These are phyloP conservation scores for Micrastur ruficollis DNA, from an alignment of 2,797 vertebrate genomes.

Conservation along the genomic window DNA sequence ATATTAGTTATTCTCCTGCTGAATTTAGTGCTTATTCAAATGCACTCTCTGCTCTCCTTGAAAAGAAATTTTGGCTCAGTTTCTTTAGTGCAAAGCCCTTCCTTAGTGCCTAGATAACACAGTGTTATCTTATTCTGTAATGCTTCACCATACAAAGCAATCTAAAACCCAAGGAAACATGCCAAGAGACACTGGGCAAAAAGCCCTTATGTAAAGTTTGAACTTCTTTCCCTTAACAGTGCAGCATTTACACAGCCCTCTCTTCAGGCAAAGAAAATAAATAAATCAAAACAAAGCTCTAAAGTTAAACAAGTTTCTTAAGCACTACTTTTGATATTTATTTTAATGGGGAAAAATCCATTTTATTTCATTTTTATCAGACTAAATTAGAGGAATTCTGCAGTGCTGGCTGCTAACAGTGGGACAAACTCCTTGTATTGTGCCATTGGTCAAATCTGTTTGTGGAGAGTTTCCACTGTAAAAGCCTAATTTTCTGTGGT, in stretches of 20 bases:
- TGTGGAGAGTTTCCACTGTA: neutral
- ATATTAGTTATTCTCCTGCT: slow-evolving; percentile 46
- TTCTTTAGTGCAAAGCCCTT: slow-evolving; percentile 5
- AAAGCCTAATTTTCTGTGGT: neutral
- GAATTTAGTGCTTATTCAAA: slow-evolving; percentile 56
- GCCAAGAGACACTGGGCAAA: slow-evolving; percentile 43
- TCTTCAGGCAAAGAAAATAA: slow-evolving; percentile 43
- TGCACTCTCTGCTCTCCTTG: slow-evolving; percentile 11
- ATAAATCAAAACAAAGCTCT: slow-evolving; percentile 29
- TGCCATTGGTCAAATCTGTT: neutral
- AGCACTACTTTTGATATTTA: neutral
- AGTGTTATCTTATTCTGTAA: slow-evolving; percentile 50
- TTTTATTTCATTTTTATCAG: neutral
- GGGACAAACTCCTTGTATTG: neutral
- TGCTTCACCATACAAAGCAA: slow-evolving; percentile 51
- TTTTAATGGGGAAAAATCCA: neutral
- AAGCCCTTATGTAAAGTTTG: slow-evolving; percentile 50
- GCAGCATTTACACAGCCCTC: neutral
- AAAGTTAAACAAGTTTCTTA: neutral
- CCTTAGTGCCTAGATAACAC: slow-evolving; percentile 21
- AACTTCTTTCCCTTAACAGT: slow-evolving; percentile 32
- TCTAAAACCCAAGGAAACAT: slow-evolving; percentile 35
- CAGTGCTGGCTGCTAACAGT: neutral
- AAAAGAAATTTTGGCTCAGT: slow-evolving; percentile 40
- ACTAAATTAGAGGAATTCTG: neutral